A percentile compares a stretch with the other conserved stretches of the same genome.
phyloP scores from a whole-genome alignment of 2,888 invertebrate genomes.

The Agonopterix heracliana region DNA sequence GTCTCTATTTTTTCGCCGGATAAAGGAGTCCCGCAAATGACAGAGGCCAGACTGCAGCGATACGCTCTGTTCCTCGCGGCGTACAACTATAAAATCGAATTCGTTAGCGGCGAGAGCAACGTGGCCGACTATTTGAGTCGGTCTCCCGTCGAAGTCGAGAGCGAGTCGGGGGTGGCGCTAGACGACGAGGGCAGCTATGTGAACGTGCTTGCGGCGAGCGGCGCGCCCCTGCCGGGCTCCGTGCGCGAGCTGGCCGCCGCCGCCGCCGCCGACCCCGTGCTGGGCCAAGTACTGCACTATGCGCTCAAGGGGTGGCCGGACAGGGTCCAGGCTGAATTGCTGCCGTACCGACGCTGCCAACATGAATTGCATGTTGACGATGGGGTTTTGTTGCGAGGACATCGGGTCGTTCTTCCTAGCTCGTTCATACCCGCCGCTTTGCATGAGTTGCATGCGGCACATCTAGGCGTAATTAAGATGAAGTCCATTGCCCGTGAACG shows the following conservation, averaged over 20 bases:
- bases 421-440: not conserved
- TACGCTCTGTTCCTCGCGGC: too few species aligned
- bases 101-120: not conserved
- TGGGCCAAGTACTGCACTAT: not conserved
- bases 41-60: too few species aligned
- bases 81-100: not conserved
- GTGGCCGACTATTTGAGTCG: not conserved
- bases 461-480: slow-evolving; percentile 5
- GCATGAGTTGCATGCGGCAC: slow-evolving; percentile 8
- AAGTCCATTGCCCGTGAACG: slow-evolving; percentile 2
- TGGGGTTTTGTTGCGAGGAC: slow-evolving; percentile 3
- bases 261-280: not conserved
- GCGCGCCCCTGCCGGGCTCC: not conserved
- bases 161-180: too few species aligned
- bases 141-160: not conserved
- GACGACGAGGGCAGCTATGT: not conserved
- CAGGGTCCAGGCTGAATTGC: not conserved
- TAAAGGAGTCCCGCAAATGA: too few species aligned
- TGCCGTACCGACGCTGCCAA: not conserved
- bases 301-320: not conserved
- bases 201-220: not conserved
- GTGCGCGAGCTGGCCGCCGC: not conserved
- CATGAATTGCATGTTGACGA: slow-evolving; percentile 4
- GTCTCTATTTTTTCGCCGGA: too few species aligned
- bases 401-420: slow-evolving; percentile 1